Percentiles rank a stretch among this genome's conserved stretches.
phyloP scores from a whole-genome alignment of 2,797 vertebrate genomes.

The Parotocinclus haroldoi region DNA sequence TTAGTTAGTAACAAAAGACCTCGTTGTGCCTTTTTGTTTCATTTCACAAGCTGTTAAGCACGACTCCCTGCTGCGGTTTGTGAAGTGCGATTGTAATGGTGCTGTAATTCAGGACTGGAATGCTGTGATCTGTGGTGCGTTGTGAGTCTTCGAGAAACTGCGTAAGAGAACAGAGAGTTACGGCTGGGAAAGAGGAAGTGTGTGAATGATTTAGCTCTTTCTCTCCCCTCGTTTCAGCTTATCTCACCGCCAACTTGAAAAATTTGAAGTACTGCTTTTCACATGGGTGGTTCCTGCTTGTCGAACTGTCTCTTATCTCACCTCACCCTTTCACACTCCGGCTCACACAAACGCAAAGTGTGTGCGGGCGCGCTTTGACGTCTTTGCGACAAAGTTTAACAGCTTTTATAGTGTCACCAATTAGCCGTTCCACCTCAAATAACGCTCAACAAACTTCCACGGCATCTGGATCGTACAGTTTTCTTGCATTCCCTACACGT shows the following conservation, averaged over 20 bases:
- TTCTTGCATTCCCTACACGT: conserved; percentile 7
- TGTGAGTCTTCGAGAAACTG: conserved; percentile 2
- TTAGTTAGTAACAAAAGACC: no score
- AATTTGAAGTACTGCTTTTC: conserved; percentile 15
- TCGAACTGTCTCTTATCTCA: neutral
- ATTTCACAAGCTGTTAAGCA: neutral
- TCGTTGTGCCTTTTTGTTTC: neutral
- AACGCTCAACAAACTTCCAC: conserved; percentile 7
- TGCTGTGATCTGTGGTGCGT: neutral
- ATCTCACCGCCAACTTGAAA: conserved; percentile 22
- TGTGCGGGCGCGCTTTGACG: neutral
- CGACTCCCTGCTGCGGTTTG: neutral
- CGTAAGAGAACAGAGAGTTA: conserved; percentile 5
- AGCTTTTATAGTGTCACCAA: conserved; percentile 24
- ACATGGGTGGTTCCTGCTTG: neutral
- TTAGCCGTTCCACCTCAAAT: conserved; percentile 14
- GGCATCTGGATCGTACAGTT: neutral
- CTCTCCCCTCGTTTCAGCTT: neutral
- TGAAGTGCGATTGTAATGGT: neutral
- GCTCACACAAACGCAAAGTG: no score
- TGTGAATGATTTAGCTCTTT: conserved; percentile 19
- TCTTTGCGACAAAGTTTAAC: conserved; percentile 9
- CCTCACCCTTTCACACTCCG: neutral
- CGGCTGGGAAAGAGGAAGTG: conserved; percentile 27
- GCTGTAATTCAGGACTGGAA: neutral